Conservation (phyloP, 2,888 invertebrate genomes). For the Drosophila affinis region DNA sequence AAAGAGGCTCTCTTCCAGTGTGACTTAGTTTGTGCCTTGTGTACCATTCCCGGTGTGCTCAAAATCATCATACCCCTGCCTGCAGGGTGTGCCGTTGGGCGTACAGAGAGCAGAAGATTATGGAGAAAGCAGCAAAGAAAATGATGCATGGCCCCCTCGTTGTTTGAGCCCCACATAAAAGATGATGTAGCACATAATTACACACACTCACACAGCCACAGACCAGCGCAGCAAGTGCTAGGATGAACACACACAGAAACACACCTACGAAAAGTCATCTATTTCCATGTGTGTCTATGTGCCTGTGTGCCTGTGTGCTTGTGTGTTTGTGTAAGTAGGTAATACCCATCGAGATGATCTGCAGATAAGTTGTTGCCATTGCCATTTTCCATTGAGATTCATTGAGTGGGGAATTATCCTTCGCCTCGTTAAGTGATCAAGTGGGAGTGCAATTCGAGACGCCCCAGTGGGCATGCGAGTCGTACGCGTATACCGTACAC, state of each 20-base stretch:
- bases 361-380: constrained; percentile 35
- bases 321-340: constrained; percentile 41
- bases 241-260: constrained; percentile 9
- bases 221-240: constrained; percentile 2
- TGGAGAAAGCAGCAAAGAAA: constrained; percentile 28
- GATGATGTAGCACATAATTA: constrained; percentile 78
- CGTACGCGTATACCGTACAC: background rate
- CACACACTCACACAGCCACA: constrained; percentile 10
- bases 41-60: background rate
- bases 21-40: background rate
- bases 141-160: constrained; percentile 49
- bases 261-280: constrained; percentile 34
- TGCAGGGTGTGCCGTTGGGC: background rate
- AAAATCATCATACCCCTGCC: background rate
- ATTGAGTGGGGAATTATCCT: constrained; percentile 42
- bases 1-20: background rate
- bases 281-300: constrained; percentile 17
- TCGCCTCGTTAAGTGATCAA: constrained; percentile 41
- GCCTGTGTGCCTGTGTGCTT: background rate
- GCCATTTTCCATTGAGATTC: constrained; percentile 17
- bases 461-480: too few species aligned
- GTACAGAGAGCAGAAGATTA: constrained; percentile 21
- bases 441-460: constrained; percentile 18
- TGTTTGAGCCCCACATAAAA: constrained; percentile 62
- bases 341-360: constrained; percentile 44